Percentiles rank a stretch among this genome's conserved stretches.
phyloP scores from a whole-genome alignment of 2,113 vertebrate genomes.

The Natator depressus region DNA sequence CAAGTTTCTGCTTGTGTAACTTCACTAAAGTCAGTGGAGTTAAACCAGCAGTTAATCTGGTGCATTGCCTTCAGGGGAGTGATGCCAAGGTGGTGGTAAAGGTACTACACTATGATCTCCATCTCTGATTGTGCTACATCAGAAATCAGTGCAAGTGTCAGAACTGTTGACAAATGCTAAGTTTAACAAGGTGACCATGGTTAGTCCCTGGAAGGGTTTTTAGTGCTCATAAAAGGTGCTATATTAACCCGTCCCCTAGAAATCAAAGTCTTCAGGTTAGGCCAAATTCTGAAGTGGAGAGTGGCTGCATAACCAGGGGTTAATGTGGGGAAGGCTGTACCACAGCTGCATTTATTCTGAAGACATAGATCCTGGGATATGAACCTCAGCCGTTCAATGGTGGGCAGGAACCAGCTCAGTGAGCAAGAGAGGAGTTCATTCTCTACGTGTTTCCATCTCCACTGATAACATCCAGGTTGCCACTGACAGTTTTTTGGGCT shows the following conservation, averaged over 20 bases:
- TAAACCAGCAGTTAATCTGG: slow-evolving; percentile 24
- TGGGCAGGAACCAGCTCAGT: neutral
- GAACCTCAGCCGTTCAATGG: rapidly evolving
- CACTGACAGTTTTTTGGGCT: neutral
- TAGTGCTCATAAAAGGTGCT: neutral
- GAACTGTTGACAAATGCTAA: neutral
- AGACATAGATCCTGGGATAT: neutral
- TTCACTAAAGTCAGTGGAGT: neutral
- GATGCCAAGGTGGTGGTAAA: neutral
- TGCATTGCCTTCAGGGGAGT: slow-evolving; percentile 4
- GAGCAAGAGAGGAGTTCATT: neutral
- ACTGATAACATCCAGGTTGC: neutral
- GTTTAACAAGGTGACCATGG: neutral
- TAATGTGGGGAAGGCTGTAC: neutral
- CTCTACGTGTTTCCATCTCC: neutral
- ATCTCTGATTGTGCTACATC: slow-evolving; percentile 51
- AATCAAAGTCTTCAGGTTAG: neutral
- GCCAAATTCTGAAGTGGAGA: neutral
- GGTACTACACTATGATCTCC: neutral
- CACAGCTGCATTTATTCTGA: neutral
- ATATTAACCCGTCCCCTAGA: neutral
- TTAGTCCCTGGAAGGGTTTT: neutral
- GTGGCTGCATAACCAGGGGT: neutral
- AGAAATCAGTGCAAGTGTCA: slow-evolving; percentile 33
- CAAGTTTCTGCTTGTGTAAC: neutral